Base-by-base conservation (phyloP, 2,113 vertebrate genomes). In the Aramus guarauna region DNA sequence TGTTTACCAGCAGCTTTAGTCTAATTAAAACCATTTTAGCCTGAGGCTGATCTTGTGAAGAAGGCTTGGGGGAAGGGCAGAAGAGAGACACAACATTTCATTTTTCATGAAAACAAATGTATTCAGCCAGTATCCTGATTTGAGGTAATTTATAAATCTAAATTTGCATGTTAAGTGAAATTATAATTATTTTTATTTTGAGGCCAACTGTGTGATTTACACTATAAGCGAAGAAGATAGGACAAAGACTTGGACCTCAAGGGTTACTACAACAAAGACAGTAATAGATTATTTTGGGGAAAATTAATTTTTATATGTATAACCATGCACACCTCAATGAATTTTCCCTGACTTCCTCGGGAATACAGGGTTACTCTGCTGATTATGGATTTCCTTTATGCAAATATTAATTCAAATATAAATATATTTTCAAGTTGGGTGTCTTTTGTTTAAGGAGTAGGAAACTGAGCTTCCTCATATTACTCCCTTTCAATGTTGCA, bases 1-100 rank as follows among this genome's bases (percentile, higher is more conserved):
- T 96, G 96, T 94, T 97, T 96, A 94, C 89, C 93, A 92, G 84
- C 77, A 96, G 67, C 89, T 97, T 90, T 63, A 43, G 75, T 90
- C 94, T 81, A 43, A 79, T 94, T 92, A 75, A 90, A 96, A 90
- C 72, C 75, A 90, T 88, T 96, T 84, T 69, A 75, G 74, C 96
- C 86, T 59, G 59, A 84, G 90, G 87, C 85, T 85, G 75, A 37
- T 71, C 88, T 90, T 69, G 47, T 43, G 86, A 96, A 74, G 72
- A 50, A 75, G 69, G 64, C 48, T 95, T 81, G 81, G 81, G 59
- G 73, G 73, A 91, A 91, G 91, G 93, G 83, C 56, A 73, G 62
- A 81, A 78, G 71, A 92, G n/a, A 78, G 45, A 63, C 39, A 63
- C 21, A 75, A n/a, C 21, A 22, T 95, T 94, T 94, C 41, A 66